These are phyloP conservation scores for Cheilosia variabilis DNA, from an alignment of 2,888 invertebrate genomes.

Conservation along the genomic window DNA sequence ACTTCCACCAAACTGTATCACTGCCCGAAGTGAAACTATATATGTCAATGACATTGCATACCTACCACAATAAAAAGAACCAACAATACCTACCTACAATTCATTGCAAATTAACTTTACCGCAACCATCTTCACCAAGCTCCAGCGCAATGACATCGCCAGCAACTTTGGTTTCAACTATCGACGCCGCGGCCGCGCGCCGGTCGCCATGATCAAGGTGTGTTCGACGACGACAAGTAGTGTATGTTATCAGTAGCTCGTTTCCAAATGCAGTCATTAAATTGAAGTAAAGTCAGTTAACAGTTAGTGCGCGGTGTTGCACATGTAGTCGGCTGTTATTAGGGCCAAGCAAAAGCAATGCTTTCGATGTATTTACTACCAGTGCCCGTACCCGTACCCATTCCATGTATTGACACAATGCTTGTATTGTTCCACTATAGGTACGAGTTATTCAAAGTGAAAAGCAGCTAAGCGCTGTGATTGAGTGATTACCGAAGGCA, in stretches of 20 bases:
- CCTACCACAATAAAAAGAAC: background rate
- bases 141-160: background rate
- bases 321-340: conserved; percentile 9
- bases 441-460: conserved; percentile 5
- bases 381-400: background rate
- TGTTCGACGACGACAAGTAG: background rate
- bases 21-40: conserved; percentile 32
- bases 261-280: conserved; percentile 52
- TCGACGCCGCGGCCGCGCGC: background rate
- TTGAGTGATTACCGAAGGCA: conserved; percentile 52
- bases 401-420: background rate
- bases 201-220: conserved; percentile 1
- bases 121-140: conserved; percentile 32
- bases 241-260: conserved; percentile 43
- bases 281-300: conserved; percentile 41
- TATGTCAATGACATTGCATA: conserved; percentile 55
- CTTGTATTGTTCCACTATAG: conserved; percentile 41
- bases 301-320: conserved; percentile 40
- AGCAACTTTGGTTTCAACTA: background rate
- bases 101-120: conserved; percentile 44
- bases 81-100: conserved; percentile 9
- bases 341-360: background rate
- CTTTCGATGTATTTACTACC: background rate
- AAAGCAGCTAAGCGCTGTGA: conserved; percentile 3
- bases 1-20: background rate